These are phyloP conservation scores for Caradrina clavipalpis DNA, from an alignment of 2,888 invertebrate species.

Conservation along the genomic window DNA sequence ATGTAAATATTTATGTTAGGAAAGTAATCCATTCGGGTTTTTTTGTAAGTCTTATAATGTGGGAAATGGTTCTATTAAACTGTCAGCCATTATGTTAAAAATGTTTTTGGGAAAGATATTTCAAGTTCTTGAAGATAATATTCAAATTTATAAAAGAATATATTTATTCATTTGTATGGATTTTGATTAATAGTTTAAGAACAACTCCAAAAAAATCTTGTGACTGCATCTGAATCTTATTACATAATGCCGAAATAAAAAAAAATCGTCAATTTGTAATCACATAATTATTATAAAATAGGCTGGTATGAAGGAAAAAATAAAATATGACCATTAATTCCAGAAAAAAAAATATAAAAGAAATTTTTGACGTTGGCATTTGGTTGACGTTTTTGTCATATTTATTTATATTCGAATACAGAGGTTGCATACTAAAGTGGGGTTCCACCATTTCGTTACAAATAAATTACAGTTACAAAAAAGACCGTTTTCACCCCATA, in stretches of 20 bases:
- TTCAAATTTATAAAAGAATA: too few relatives aligned
- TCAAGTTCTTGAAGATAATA: too few relatives aligned
- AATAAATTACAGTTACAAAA: neutral
- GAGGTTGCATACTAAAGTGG: neutral
- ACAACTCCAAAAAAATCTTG: too few relatives aligned
- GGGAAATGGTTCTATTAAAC: neutral
- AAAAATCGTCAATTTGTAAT: too few relatives aligned
- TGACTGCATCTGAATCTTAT: too few relatives aligned
- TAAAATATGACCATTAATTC: neutral
- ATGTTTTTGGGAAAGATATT: too few relatives aligned
- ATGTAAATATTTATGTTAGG: slow-evolving; percentile 23
- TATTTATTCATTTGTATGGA: too few relatives aligned
- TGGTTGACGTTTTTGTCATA: neutral
- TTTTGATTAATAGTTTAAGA: too few relatives aligned
- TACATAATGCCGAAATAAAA: too few relatives aligned
- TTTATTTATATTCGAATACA: neutral
- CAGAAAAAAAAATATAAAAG: neutral
- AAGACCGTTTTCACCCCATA: too few relatives aligned
- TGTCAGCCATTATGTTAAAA: too few relatives aligned
- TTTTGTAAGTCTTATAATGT: neutral
- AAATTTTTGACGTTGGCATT: slow-evolving; percentile 6
- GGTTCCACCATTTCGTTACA: neutral
- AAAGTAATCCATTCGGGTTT: slow-evolving; percentile 6
- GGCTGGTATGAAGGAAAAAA: neutral
- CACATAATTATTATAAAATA: neutral